Evolutionary conservation across 2,888 invertebrate species (phyloP).

Genomic region (Drosophila siamana): DNA sequence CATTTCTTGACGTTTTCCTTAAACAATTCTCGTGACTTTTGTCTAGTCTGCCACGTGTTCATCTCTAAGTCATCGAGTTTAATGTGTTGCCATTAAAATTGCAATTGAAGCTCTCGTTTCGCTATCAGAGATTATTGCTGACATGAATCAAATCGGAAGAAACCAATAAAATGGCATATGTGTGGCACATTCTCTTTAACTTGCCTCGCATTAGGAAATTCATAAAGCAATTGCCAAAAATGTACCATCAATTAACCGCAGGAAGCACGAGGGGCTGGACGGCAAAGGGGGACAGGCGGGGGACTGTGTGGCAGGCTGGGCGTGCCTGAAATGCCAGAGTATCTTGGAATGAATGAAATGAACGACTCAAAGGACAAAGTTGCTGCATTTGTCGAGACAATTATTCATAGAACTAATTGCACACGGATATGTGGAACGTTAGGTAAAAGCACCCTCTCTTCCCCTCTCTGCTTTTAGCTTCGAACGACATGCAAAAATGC

Average conservation of each 20-base stretch:
- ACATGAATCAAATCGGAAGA: constrained; percentile 51
- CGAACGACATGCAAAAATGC: constrained; percentile 71
- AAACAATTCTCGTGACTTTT: not conserved
- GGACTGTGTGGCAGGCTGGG: not conserved
- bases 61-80: not conserved
- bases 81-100: constrained; percentile 17
- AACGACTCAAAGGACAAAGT: constrained; percentile 28
- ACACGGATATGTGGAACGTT: constrained; percentile 54
- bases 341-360: constrained; percentile 22
- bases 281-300: no score
- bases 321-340: constrained; percentile 32
- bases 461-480: not conserved
- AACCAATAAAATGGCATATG: constrained; percentile 58
- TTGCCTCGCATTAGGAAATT: constrained; percentile 13
- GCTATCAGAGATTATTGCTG: constrained; percentile 4
- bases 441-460: constrained; percentile 27
- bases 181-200: constrained; percentile 17
- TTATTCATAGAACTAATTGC: constrained; percentile 76
- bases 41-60: not conserved
- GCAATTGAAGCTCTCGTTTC: constrained; percentile 11
- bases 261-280: not conserved
- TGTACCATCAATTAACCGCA: constrained; percentile 48
- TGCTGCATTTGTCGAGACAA: constrained; percentile 37
- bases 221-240: constrained; percentile 30
- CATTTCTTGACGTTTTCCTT: not conserved